Base-by-base conservation (phyloP, 2,888 invertebrate species). In the Eretmocerus hayati region DNA sequence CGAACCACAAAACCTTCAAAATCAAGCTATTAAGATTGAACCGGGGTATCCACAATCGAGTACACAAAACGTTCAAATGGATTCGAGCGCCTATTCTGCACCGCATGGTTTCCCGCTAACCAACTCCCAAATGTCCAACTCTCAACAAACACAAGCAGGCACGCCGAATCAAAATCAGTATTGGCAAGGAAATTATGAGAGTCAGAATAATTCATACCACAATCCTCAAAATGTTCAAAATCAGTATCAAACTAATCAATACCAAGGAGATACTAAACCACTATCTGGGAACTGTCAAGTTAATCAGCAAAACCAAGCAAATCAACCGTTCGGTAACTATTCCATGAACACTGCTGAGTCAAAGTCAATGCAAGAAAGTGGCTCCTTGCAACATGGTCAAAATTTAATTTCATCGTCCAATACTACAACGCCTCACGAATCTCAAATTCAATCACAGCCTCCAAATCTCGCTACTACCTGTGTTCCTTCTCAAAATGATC, bases 171-270 rank as follows among this genome's bases (percentile, higher is more conserved):
- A 67, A 11, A 66, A 70, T 48, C 61, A 66, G n/a, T 68, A 63
- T 35, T 71, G 69, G 70, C 71, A 71, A 50, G 58, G 65, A 18
- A 74, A 73, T 33, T 78, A 75, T 56, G 72, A 72, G 22, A 67
- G 68, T 18, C 64, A 62, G 46, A 60, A 58, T 32, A 67, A 70
- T 52, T 52, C 61, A 5, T 69, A 66, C 48, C 67, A 63, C 42
- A 59, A 62, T 15, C 66, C 69, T 35, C 54, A 63, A 2, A 59
- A 58, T 22, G n/a, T n/a, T n/a, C 48, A 59, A 4, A 63, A 76
- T 60, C 77, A 78, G 15, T 77, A 77, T 52, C 69, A 67, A 42
- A 67, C 60, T 22, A 71, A 69, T 26, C 78, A 77, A 56, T 33
- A 16, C 48, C 47, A 36, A 21, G n/a, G 5, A 43, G n/a, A n/a